Evolutionary conservation across 2,113 vertebrate species (phyloP), one percentile per base, ranked within the genome.

Genomic region (Bubo blakistoni): DNA sequence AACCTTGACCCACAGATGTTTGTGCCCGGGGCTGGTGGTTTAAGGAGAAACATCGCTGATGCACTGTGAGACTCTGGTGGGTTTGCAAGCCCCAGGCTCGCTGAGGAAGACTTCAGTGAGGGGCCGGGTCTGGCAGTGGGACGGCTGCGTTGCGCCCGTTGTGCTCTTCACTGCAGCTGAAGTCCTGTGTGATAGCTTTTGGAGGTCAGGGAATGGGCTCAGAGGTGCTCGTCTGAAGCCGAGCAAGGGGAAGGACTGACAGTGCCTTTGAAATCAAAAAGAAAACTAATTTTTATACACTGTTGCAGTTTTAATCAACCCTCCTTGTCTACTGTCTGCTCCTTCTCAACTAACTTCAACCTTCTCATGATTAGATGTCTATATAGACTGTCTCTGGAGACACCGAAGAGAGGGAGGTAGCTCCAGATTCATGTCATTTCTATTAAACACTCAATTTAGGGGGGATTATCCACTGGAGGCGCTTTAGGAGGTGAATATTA

Each of bases 361-460:
- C 65, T 95, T 61, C 49, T 65, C 42, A 9, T 76, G 47, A 92
- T 96, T 59, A 94, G 91, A 52, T 79, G 71, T 81, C 93, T 95
- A 51, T 87, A 79, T 40, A 94, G 95, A 59, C 69, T 69, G 61
- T 81, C 94, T 88, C 89, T 92, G 74, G 89, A 87, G 95, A 67
- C 52, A 22, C 49, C 38, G 42, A 55, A 77, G 74, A 81, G 85
- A 63, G 52, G 58, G 61, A 40, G 42, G 42, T 58, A 78, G 83
- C 89, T 95, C 88, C 88, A 92, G 76, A 90, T 88, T 86, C 38
- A 63, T 66, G 76, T 55, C 9, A 81, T 86, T 89, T 81, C 89
- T 84, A 81, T 89, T 89, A 84, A 94, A 40, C 0, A 0, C 42
- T 91, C 0, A 1, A 71, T 16, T 96, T 91, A 21, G 11, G 30